Percentiles rank a stretch among this genome's conserved stretches.
Conservation (phyloP, 2,113 vertebrate species). For the Recurvirostra avosetta region DNA sequence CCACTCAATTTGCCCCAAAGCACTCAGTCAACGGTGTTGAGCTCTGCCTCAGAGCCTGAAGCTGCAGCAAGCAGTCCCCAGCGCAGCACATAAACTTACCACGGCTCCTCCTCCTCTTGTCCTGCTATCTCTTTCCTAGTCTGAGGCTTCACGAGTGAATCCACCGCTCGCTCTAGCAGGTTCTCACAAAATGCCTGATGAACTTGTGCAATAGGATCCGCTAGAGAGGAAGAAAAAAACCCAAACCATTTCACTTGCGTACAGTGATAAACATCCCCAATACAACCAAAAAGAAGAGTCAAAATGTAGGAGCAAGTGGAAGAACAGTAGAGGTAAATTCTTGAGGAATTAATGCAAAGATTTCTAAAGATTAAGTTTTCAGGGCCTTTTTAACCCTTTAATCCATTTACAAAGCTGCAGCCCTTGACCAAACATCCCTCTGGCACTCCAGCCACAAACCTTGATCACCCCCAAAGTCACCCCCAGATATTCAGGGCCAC, state of each 20-base stretch:
- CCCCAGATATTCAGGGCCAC: not conserved
- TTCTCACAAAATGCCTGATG: constrained; percentile 95
- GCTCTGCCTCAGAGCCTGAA: not conserved
- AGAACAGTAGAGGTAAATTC: not conserved
- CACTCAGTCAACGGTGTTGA: accelerated
- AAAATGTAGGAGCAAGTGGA: not conserved
- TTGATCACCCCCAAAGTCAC: not conserved
- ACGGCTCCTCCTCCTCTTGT: constrained; percentile 72
- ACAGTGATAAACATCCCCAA: accelerated
- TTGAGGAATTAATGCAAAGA: not conserved
- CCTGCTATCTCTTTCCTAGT: constrained; percentile 61
- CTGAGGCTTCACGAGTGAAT: constrained; percentile 89
- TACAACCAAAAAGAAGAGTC: not conserved
- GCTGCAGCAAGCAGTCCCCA: not conserved
- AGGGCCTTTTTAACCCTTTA: not conserved
- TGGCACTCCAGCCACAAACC: not conserved
- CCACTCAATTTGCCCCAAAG: not conserved
- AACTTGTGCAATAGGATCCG: constrained; percentile 92
- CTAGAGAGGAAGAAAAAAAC: constrained; percentile 61
- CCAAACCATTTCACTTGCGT: not conserved
- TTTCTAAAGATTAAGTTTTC: not conserved
- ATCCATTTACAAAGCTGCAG: not conserved
- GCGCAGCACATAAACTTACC: constrained; percentile 29
- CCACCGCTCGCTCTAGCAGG: constrained; percentile 88
- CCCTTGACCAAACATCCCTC: not conserved